Base-by-base conservation (phyloP, 2,113 vertebrate genomes). In the Sylvia atricapilla region DNA sequence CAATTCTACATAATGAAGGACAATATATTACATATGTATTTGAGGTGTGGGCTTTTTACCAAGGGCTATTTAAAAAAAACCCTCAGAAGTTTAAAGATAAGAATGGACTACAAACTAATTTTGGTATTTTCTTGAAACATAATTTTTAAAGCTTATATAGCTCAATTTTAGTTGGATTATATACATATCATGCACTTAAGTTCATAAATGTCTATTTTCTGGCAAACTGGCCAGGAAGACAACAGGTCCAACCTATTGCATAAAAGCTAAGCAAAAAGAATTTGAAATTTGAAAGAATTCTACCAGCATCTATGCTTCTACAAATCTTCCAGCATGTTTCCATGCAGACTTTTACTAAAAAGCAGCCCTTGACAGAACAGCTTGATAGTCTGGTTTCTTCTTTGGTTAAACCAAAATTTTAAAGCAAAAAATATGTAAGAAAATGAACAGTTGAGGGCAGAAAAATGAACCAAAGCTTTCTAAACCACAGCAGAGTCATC, bases 1-100 rank as follows among this genome's bases (percentile, higher is more conserved):
- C 67, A 93, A 87, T 95, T 86, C 70, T 67, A 90, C 23, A 39
- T 52, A 79, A 74, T 67, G 77, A 72, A 89, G 83, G 64, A 92
- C 55, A 78, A 94, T 44, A 75, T 80, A 95, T 78, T 90, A 95
- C 33, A 9, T 58, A 70, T n/a, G 46, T 58, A 88, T 88, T 89
- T 82, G 66, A 95, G n/a, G 33, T 50, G 15, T 52, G 52, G 62
- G 80, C 31, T 94, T 88, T 92, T 74, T 87, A 84, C 33, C 67
- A 90, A 90, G 43, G 25, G 62, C n/a, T 18, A 53, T 50, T 84
- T 27, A 2, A 82, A 89, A 2, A 82, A 89, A 89, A 84, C n/a
- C 1, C 4, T 7, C 25, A 69, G 8, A 72, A 88, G 52, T 85
- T 9, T 84, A 77, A 92, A 77, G 4, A 84, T 75, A 59, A 64